Conservation (phyloP, 1,140 invertebrate species). For the Parapsyche elsis region DNA sequence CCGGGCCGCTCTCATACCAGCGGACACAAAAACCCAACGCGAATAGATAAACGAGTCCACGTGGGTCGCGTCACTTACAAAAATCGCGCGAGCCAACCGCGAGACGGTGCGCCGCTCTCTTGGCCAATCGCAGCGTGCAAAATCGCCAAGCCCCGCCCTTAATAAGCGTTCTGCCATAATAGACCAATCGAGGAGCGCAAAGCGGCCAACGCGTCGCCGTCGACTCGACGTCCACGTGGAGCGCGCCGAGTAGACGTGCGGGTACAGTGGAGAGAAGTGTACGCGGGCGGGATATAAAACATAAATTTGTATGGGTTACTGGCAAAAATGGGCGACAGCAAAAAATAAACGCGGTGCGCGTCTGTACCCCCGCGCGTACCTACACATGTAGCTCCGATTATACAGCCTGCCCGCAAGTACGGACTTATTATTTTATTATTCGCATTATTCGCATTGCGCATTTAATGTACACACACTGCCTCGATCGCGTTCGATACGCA, state of each 20-base stretch:
- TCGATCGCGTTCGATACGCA: no score
- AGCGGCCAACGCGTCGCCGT: slow-evolving; percentile 59
- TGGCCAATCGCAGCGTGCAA: slow-evolving; percentile 58
- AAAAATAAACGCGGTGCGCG: slow-evolving; percentile 60
- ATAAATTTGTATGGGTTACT: slow-evolving; percentile 56
- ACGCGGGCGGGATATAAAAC: slow-evolving; percentile 62
- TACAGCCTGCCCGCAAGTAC: neutral
- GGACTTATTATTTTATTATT: neutral
- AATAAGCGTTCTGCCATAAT: slow-evolving; percentile 65
- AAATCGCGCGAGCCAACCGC: slow-evolving; percentile 65
- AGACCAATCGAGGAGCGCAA: slow-evolving; percentile 47
- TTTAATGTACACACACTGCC: no score
- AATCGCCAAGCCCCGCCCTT: slow-evolving; percentile 67
- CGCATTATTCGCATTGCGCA: no score
- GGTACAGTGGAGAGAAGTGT: slow-evolving; percentile 68
- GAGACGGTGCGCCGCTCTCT: slow-evolving; percentile 53
- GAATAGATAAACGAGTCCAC: slow-evolving; percentile 71
- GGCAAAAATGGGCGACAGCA: slow-evolving; percentile 67
- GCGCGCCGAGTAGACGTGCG: slow-evolving; percentile 39
- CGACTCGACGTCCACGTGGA: slow-evolving; percentile 66
- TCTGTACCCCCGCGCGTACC: slow-evolving; percentile 43
- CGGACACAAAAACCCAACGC: slow-evolving; percentile 58
- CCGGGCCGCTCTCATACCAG: slow-evolving; percentile 58
- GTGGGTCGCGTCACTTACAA: slow-evolving; percentile 67
- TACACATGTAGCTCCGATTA: slow-evolving; percentile 21